phyloP scores from a whole-genome alignment of 2,113 vertebrate species.

The Hemibagrus wyckioides region DNA sequence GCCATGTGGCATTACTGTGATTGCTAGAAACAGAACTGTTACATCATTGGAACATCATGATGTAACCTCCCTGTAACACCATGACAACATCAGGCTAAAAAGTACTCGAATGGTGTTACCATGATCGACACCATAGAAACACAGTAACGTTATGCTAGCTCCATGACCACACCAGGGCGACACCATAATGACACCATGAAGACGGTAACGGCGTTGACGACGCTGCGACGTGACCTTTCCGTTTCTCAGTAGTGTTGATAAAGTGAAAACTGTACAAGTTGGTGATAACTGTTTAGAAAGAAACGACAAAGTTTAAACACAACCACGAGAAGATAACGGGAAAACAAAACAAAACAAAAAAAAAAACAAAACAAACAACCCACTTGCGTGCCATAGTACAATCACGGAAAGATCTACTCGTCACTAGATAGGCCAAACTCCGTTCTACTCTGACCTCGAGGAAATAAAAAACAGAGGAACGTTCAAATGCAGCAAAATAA shows the following conservation, averaged over 20 bases:
- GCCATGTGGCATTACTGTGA: background rate
- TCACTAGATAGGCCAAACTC: constrained; percentile 65
- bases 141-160: background rate
- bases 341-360: constrained; percentile 33
- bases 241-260: constrained; percentile 67
- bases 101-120: background rate
- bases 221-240: constrained; percentile 38
- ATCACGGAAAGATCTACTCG: constrained; percentile 69
- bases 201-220: constrained; percentile 5
- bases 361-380: too few relatives aligned
- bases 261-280: constrained; percentile 73
- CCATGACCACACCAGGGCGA: background rate
- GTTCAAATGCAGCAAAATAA: constrained; percentile 22
- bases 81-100: constrained; percentile 52
- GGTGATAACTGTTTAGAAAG: constrained; percentile 69
- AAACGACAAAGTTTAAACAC: constrained; percentile 50
- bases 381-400: constrained; percentile 73
- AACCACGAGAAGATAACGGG: constrained; percentile 69
- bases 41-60: background rate
- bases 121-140: background rate
- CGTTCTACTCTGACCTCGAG: constrained; percentile 63
- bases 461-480: constrained; percentile 49
- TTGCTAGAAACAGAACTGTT: background rate
- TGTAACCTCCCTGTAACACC: constrained; percentile 1
- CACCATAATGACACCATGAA: constrained; percentile 14